Evolutionary conservation across 2,797 vertebrate species (phyloP).

Genomic region (Chaetophractus vellerosus): DNA sequence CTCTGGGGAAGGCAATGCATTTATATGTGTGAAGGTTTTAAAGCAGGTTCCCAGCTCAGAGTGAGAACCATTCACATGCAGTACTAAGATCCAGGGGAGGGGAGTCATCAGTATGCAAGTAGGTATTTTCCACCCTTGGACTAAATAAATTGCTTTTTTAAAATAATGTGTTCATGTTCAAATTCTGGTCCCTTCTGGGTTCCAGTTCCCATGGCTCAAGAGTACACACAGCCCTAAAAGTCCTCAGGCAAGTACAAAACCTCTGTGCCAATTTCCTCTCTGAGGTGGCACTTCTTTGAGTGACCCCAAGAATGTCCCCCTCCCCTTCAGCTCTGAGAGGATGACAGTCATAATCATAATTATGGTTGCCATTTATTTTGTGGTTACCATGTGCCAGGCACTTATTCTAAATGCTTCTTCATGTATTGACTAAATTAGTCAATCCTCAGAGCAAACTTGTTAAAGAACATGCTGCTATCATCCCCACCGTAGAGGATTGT

Average conservation of each 20-base stretch:
- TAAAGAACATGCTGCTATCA: fast-evolving
- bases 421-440: background rate
- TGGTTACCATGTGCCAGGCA: too few relatives aligned
- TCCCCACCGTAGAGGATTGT: background rate
- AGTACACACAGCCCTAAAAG: background rate
- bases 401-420: background rate
- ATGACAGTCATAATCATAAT: background rate
- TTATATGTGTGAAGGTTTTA: background rate
- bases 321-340: background rate
- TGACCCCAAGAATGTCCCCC: background rate
- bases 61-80: background rate
- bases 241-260: fast-evolving
- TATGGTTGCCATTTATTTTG: background rate
- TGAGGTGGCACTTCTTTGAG: background rate
- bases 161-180: fast-evolving
- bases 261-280: background rate
- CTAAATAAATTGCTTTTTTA: background rate
- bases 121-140: background rate
- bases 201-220: background rate
- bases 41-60: background rate
- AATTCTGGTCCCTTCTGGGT: background rate
- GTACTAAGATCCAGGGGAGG: background rate
- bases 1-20: too few relatives aligned
- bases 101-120: too few relatives aligned
- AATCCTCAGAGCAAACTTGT: background rate